Base-by-base conservation (phyloP, 1,140 invertebrate genomes). In the Lordiphosa clarofinis region DNA sequence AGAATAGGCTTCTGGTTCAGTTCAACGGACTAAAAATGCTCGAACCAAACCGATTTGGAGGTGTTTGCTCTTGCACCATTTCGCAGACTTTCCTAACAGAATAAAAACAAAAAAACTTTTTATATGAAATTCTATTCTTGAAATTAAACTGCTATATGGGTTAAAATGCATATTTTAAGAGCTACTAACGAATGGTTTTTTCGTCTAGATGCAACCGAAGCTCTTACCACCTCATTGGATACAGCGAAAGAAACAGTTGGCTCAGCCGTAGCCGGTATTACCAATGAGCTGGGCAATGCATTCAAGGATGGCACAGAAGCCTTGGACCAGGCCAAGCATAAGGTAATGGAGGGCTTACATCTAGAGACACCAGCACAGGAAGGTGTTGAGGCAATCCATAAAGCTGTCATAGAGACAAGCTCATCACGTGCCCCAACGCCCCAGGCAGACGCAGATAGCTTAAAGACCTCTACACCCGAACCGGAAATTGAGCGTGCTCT, bases 401-500 rank as follows among this genome's bases (percentile, higher is more conserved):
- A n/a, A n/a, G n/a, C n/a, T n/a, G 0, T 11, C 11, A 44, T 44
- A 11, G 60, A 46, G 38, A 6, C 58, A n/a, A 84, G 65, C 35
- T 54, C 33, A 11, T 81, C 76, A 5, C 56, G 73, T 2, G 64
- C 68, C 2, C 56, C 86, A 0, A 86, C 75, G 6, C 69, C 72
- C 1, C 48, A 73, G 21, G 44, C 43, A 4, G 75, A 68, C 42
- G 66, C 59, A 9, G 88, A 89, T 12, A 89, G 88, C 48, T 49
- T 89, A 39, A 89, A 88, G 62, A 89, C 88, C 6, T 76, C 67
- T 0, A 78, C 88, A 4, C 84, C 88, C 2, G 88, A 89, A 54
- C 88, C 88, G 21, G 88, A 89, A 62, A 89, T 89, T 12, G 87
- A 88, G 40, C 56, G 73, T 1, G 84, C 88, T 1, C 37, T 89